These are phyloP conservation scores for Phaenicophaeus curvirostris DNA, from an alignment of 2,797 vertebrate species.

Conservation along the genomic window DNA sequence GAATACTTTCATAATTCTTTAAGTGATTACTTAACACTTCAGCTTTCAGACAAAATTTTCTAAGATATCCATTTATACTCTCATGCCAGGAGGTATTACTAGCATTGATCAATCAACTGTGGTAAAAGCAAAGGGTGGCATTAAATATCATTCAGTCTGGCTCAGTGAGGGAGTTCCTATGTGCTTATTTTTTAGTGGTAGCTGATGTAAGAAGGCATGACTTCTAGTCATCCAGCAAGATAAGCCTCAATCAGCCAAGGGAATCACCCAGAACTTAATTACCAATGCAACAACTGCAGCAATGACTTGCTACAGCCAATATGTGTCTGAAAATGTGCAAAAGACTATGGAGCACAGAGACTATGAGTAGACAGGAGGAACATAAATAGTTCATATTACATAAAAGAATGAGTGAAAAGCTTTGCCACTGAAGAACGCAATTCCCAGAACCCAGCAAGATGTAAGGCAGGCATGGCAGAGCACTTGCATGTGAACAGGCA, in stretches of 20 bases:
- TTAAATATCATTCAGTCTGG: neutral
- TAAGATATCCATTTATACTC: neutral
- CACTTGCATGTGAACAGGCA: neutral
- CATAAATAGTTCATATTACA: neutral
- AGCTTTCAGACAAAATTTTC: neutral
- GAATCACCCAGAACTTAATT: neutral
- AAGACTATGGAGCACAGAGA: neutral
- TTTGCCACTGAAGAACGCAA: neutral
- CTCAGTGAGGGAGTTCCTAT: neutral
- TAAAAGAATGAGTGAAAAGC: neutral
- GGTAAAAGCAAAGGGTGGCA: neutral
- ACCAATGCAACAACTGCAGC: neutral
- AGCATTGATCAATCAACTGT: neutral
- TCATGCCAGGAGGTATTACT: neutral
- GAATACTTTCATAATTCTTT: neutral
- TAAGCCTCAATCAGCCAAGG: neutral
- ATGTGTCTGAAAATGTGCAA: neutral
- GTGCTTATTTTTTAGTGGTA: neutral
- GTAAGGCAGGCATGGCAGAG: neutral
- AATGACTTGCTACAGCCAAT: neutral
- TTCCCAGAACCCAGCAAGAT: neutral
- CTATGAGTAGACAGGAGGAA: neutral
- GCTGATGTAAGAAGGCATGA: neutral
- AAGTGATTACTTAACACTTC: neutral
- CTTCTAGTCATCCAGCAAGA: neutral